Conservation (phyloP, 1,140 invertebrate species). For the Choristoneura fumiferana region DNA sequence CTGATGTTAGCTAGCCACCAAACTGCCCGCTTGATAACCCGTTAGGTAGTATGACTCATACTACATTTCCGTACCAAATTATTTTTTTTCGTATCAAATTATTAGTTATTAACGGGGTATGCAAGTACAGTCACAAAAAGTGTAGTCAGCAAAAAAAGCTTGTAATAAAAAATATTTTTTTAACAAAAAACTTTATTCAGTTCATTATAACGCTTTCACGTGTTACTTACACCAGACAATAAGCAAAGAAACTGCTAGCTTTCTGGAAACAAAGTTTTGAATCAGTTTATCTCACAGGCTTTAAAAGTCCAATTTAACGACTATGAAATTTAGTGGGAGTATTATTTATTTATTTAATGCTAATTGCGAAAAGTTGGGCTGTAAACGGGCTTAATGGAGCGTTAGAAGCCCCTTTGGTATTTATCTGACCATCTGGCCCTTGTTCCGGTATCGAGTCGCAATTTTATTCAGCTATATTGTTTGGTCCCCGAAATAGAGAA, state of each 20-base stretch:
- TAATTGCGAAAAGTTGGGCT: slow-evolving; percentile 12
- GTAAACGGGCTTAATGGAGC: not conserved
- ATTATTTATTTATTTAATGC: slow-evolving; percentile 8
- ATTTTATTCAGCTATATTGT: not conserved
- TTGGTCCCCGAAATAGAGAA: not conserved
- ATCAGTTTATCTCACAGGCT: slow-evolving; percentile 18
- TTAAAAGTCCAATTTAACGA: slow-evolving; percentile 13
- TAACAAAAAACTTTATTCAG: not conserved
- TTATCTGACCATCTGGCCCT: not conserved
- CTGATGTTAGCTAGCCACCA: too few species aligned
- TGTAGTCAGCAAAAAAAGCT: too few species aligned
- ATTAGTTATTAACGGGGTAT: too few species aligned
- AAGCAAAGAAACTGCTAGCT: slow-evolving; percentile 3
- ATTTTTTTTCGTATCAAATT: too few species aligned
- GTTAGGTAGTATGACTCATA: too few species aligned
- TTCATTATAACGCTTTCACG: not conserved
- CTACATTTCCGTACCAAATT: too few species aligned
- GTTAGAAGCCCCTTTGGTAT: not conserved
- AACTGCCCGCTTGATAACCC: too few species aligned
- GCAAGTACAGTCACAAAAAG: too few species aligned
- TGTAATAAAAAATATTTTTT: too few species aligned
- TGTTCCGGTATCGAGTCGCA: not conserved
- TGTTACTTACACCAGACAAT: not conserved
- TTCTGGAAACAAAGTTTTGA: slow-evolving; percentile 15
- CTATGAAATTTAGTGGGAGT: not conserved